A percentile compares a stretch with the other conserved stretches of the same genome.
Evolutionary conservation across 2,113 vertebrate genomes (phyloP).

Genomic region (Protobothrops mucrosquamatus): DNA sequence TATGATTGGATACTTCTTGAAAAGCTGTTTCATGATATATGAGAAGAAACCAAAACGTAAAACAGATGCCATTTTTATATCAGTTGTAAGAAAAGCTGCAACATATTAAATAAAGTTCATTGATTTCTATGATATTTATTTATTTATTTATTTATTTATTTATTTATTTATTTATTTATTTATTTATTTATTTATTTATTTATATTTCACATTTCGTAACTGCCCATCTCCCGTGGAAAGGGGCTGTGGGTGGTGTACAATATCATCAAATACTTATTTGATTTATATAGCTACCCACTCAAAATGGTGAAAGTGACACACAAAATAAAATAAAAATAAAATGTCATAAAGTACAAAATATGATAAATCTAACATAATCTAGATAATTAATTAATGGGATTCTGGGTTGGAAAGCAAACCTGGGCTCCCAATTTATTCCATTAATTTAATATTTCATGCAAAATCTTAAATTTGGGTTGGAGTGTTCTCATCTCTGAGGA

Average conservation of each 20-base stretch:
- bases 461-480: neutral
- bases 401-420: neutral
- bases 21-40: neutral
- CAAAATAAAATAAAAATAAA: neutral
- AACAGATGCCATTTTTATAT: neutral
- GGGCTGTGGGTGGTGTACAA: neutral
- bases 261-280: neutral
- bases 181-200: neutral
- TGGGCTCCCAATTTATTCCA: neutral
- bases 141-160: too few species aligned
- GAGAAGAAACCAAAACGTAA: neutral
- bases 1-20: neutral
- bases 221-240: neutral
- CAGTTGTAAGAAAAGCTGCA: neutral
- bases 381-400: neutral
- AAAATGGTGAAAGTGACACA: neutral
- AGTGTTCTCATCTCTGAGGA: neutral
- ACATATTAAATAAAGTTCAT: neutral
- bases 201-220: neutral
- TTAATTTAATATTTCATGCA: neutral
- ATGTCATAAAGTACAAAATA: neutral
- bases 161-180: neutral
- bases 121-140: neutral
- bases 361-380: neutral
- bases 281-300: neutral